Evolutionary conservation across 2,797 vertebrate species (phyloP).

Genomic region (Rhabdomys pumilio): DNA sequence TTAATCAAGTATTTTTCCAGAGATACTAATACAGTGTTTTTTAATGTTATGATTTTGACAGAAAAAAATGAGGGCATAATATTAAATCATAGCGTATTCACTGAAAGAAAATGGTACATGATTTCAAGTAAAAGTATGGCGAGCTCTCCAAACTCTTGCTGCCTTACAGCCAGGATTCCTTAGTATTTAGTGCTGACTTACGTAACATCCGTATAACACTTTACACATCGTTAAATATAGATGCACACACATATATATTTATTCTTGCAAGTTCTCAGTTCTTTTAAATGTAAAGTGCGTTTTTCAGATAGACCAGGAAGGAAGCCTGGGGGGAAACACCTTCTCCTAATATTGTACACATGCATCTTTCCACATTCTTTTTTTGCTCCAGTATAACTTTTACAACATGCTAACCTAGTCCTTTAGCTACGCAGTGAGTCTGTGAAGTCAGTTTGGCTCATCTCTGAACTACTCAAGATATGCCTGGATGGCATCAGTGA

Average conservation of each 20-base stretch:
- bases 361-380: slow-evolving; percentile 17
- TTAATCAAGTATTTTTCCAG: slow-evolving; percentile 78
- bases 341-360: slow-evolving; percentile 46
- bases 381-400: slow-evolving; percentile 45
- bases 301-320: slow-evolving; percentile 59
- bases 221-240: slow-evolving; percentile 72
- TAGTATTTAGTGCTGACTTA: slow-evolving; percentile 78
- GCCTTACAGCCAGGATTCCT: slow-evolving; percentile 67
- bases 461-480: slow-evolving; percentile 43
- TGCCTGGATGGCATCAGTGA: not conserved
- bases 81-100: slow-evolving; percentile 76
- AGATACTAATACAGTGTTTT: slow-evolving; percentile 71
- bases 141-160: slow-evolving; percentile 72
- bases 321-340: slow-evolving; percentile 54
- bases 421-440: not conserved
- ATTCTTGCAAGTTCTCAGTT: slow-evolving; percentile 61
- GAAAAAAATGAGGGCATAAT: slow-evolving; percentile 65
- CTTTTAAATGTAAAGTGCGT: slow-evolving; percentile 64
- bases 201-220: slow-evolving; percentile 68
- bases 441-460: slow-evolving; percentile 32
- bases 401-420: slow-evolving; percentile 62
- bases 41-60: slow-evolving; percentile 53
- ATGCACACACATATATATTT: not conserved
- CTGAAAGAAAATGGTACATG: slow-evolving; percentile 77
- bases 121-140: slow-evolving; percentile 80